Evolutionary conservation across 1,140 invertebrate genomes (phyloP).

Genomic region (Microplitis mediator): DNA sequence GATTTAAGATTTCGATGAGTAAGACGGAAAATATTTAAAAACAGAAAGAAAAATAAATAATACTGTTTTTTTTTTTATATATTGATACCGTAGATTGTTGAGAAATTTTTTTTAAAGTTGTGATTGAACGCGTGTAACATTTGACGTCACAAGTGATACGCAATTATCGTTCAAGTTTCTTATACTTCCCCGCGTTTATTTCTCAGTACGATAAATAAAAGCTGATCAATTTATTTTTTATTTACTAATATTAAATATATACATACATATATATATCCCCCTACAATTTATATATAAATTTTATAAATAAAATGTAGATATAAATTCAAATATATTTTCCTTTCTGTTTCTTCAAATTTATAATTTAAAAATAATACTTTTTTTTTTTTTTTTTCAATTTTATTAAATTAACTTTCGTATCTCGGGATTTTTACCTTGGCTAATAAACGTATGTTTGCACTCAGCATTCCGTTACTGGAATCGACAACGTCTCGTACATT

Average conservation of each 20-base stretch:
- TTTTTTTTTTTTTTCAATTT: no score
- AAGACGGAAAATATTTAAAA: no score
- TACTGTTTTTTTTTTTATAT: not conserved
- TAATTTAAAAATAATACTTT: no score
- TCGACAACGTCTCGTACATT: slow-evolving; percentile 14
- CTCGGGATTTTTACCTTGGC: slow-evolving; percentile 9
- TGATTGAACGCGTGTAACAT: not conserved
- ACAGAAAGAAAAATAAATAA: not conserved
- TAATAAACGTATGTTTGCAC: slow-evolving; percentile 14
- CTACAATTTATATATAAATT: no score
- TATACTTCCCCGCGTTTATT: no score
- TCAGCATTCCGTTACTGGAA: slow-evolving; percentile 18
- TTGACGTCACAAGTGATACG: slow-evolving; percentile 16
- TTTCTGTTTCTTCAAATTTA: no score
- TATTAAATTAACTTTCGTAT: not conserved
- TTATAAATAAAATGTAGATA: no score
- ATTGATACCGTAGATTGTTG: not conserved
- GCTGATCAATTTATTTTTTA: no score
- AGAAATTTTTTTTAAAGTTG: not conserved
- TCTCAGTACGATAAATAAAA: no score
- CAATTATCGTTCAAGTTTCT: slow-evolving; percentile 2
- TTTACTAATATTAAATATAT: no score
- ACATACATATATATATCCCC: no score
- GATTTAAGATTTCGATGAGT: not conserved
- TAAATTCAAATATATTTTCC: no score